These are phyloP conservation scores for Drosophila serrata DNA, from an alignment of 1,140 invertebrate species.

Conservation along the genomic window DNA sequence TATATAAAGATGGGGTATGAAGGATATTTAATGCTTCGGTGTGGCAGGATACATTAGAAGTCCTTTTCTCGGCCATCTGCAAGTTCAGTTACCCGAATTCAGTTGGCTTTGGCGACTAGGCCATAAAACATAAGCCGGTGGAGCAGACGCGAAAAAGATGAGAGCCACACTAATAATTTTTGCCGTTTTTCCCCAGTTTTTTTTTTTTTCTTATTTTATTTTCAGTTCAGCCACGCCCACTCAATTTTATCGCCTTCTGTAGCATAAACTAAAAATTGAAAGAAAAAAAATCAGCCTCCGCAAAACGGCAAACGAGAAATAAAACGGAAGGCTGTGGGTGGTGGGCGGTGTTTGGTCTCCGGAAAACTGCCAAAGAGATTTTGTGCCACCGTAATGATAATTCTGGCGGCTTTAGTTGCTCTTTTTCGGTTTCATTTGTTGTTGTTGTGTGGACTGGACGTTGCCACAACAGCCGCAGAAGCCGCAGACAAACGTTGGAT, in stretches of 20 bases:
- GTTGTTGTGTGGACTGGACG: slow-evolving; percentile 27
- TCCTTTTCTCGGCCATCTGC: slow-evolving; percentile 6
- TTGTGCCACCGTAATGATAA: slow-evolving; percentile 56
- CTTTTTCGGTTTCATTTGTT: slow-evolving; percentile 26
- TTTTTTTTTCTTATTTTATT: slow-evolving; percentile 6
- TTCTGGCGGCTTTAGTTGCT: slow-evolving; percentile 38
- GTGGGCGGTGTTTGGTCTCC: background rate
- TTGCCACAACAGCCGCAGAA: slow-evolving; percentile 47
- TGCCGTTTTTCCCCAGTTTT: slow-evolving; percentile 20
- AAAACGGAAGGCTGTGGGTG: slow-evolving; percentile 22
- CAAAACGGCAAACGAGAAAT: slow-evolving; percentile 33
- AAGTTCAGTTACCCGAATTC: slow-evolving; percentile 43
- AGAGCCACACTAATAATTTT: slow-evolving; percentile 62
- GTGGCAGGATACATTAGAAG: background rate
- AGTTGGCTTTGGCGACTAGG: slow-evolving; percentile 37
- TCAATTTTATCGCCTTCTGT: slow-evolving; percentile 61
- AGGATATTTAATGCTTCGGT: background rate
- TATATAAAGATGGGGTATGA: too few relatives aligned
- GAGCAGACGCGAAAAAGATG: slow-evolving; percentile 64
- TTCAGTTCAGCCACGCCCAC: slow-evolving; percentile 56
- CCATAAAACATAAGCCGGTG: slow-evolving; percentile 66
- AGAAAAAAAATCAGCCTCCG: slow-evolving; percentile 41
- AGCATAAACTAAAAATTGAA: slow-evolving; percentile 58
- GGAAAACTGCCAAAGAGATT: slow-evolving; percentile 45
- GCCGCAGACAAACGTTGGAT: slow-evolving; percentile 58